Percentiles rank a stretch among this genome's conserved stretches.
These are phyloP conservation scores for Girardia tigrina DNA, from an alignment of 2,888 invertebrate species.

Conservation along the genomic window DNA sequence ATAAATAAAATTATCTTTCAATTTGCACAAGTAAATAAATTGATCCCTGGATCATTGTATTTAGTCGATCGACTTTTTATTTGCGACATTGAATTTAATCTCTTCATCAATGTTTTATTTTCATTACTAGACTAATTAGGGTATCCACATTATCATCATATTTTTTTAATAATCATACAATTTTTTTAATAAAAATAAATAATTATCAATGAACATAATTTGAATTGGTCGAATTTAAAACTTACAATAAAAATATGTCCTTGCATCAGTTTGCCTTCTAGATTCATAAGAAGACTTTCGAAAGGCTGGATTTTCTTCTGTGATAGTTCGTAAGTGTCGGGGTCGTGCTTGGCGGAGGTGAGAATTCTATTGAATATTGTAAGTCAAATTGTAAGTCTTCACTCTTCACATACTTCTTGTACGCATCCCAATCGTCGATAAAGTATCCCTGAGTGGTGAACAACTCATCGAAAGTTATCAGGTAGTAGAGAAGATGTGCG, in stretches of 20 bases:
- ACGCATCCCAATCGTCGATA: neutral
- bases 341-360: neutral
- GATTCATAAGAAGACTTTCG: constrained; percentile 1
- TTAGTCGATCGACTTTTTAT: too few species aligned
- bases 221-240: too few species aligned
- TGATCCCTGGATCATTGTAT: too few species aligned
- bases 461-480: neutral
- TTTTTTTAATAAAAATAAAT: too few species aligned
- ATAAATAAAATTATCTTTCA: too few species aligned
- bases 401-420: neutral
- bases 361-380: neutral
- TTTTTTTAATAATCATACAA: too few species aligned
- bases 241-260: constrained; percentile 4
- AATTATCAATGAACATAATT: too few species aligned
- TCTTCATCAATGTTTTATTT: too few species aligned
- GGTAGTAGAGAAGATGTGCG: neutral
- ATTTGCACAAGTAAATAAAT: too few species aligned
- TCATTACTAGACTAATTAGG: too few species aligned
- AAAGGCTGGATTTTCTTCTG: neutral
- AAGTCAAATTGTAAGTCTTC: neutral
- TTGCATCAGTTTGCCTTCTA: constrained; percentile 16
- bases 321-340: neutral
- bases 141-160: too few species aligned
- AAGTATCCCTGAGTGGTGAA: neutral
- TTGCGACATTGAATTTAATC: too few species aligned